Evolutionary conservation across 2,113 vertebrate genomes (phyloP), one percentile per base, ranked within the genome.

Genomic region (Micronisus gabar): DNA sequence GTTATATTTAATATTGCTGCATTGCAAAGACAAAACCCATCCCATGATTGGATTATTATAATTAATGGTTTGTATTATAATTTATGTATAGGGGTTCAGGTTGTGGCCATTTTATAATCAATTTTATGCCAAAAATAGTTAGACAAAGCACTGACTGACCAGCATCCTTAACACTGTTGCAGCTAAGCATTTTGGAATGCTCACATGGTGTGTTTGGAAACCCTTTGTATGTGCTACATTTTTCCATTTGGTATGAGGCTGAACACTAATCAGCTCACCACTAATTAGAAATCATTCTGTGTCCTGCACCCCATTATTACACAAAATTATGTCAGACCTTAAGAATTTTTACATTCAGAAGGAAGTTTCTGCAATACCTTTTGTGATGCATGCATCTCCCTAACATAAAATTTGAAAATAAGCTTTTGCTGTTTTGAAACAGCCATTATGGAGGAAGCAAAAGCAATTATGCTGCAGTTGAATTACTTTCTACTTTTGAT

Each of bases 221-320:
- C 81, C 61, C 20, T 89, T 65, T 95, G 85, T 81, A 25, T 85
- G 75, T 5, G 5, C 81, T 56, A 29, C 47, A 38, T 88, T 91
- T 96, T 96, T 95, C 63, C 48, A 15, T 92, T 96, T 79, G 34
- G 75, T 97, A 45, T 23, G 23, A 96, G 76, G 62, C 91, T 94
- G 93, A 97, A 88, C 87, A 81, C 88, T 93, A 91, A 80, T 95
- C 94, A 95, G 90, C 92, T 97, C 96, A 90, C 81, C 40, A 80
- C 96, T 97, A 96, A 97, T 98, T 98, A 95, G 67, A 96, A 97
- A 83, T 93, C 90, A 89, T 89, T 91, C 95, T 34, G 6, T 81
- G 52, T 95, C 36, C 71, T 30, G 72, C 43, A 93, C 63, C 40
- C 94, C 56, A 96, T 88, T 94, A 95, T 97, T 94, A 93, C 32